Percentiles rank a stretch among this genome's conserved stretches.
phyloP scores from a whole-genome alignment of 1,140 invertebrate species.

The Ectropis grisescens region DNA sequence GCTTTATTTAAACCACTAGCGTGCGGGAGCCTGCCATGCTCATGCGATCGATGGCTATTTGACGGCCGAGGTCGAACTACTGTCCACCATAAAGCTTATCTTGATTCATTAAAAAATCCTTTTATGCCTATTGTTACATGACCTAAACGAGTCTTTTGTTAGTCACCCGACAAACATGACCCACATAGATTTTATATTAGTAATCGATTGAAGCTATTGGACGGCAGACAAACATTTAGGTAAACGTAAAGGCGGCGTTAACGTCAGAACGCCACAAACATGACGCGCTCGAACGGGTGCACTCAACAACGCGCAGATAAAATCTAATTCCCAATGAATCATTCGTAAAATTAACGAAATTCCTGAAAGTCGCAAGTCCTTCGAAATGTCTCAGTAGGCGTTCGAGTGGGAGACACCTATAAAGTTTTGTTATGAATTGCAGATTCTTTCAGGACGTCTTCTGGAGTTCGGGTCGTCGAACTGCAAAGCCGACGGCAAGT shows the following conservation, averaged over 20 bases:
- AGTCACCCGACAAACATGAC: conserved; percentile 28
- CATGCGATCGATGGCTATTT: conserved; percentile 57
- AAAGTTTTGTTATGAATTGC: conserved; percentile 47
- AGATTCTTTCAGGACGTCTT: conserved; percentile 43
- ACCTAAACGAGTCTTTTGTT: conserved; percentile 46
- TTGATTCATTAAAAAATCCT: conserved; percentile 44
- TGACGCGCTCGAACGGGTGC: no score
- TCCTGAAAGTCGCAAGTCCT: conserved; percentile 26
- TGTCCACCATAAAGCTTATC: conserved; percentile 61
- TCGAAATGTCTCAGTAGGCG: conserved; percentile 24
- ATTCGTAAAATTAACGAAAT: conserved; percentile 11
- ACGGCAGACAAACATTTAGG: conserved; percentile 28
- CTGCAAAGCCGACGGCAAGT: conserved; percentile 59
- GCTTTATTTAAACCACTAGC: not conserved
- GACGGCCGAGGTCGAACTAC: conserved; percentile 62
- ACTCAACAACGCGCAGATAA: no score
- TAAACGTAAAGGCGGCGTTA: no score
- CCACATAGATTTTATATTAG: conserved; percentile 41
- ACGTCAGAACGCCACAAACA: no score
- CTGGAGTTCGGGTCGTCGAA: conserved; percentile 53
- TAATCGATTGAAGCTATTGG: conserved; percentile 37
- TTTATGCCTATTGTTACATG: conserved; percentile 32
- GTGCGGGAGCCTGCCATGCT: conserved; percentile 23
- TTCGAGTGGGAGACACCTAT: conserved; percentile 25
- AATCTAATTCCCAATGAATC: conserved; percentile 6